A percentile compares a stretch with the other conserved stretches of the same genome.
These are phyloP conservation scores for Centruroides sculpturatus DNA, from an alignment of 1,140 invertebrate species.

Conservation along the genomic window DNA sequence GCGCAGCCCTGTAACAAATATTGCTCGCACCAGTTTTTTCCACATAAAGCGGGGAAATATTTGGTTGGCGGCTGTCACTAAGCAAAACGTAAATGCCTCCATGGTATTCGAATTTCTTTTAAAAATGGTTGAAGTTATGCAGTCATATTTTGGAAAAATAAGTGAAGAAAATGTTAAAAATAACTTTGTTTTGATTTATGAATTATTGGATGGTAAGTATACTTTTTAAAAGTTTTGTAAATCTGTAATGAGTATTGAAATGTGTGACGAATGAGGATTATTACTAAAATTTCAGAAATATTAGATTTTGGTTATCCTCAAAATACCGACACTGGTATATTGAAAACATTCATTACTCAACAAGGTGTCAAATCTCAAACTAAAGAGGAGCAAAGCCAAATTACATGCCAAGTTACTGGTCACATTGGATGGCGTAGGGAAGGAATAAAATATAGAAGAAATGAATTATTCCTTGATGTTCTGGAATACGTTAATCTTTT, in stretches of 20 bases:
- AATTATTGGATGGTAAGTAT: constrained; percentile 65
- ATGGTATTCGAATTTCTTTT: constrained; percentile 99
- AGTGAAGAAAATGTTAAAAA: constrained; percentile 99
- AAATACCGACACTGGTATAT: constrained; percentile 96
- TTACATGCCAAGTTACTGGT: constrained; percentile 72
- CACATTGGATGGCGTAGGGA: constrained; percentile 96
- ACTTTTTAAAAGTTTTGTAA: constrained; percentile 30
- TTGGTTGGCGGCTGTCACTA: constrained; percentile 97
- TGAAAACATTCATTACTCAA: constrained; percentile 99
- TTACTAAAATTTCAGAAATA: constrained; percentile 54
- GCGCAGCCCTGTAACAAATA: constrained; percentile 96
- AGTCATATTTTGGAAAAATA: constrained; percentile 98
- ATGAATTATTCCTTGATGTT: constrained; percentile 98
- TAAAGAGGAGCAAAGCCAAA: constrained; percentile 98
- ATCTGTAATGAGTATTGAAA: background rate
- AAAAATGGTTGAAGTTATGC: constrained; percentile 99
- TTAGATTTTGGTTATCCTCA: constrained; percentile 99
- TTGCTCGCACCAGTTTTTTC: constrained; percentile 97
- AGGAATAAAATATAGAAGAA: constrained; percentile 97
- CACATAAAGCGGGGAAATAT: constrained; percentile 98
- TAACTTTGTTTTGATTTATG: constrained; percentile 99
- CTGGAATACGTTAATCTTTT: constrained; percentile 97
- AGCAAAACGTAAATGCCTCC: constrained; percentile 99
- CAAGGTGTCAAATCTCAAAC: constrained; percentile 97
- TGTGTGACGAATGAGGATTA: background rate